Percentiles rank a stretch among this genome's conserved stretches.
phyloP scores from a whole-genome alignment of 1,140 invertebrate species.

The Anadara kagoshimensis region DNA sequence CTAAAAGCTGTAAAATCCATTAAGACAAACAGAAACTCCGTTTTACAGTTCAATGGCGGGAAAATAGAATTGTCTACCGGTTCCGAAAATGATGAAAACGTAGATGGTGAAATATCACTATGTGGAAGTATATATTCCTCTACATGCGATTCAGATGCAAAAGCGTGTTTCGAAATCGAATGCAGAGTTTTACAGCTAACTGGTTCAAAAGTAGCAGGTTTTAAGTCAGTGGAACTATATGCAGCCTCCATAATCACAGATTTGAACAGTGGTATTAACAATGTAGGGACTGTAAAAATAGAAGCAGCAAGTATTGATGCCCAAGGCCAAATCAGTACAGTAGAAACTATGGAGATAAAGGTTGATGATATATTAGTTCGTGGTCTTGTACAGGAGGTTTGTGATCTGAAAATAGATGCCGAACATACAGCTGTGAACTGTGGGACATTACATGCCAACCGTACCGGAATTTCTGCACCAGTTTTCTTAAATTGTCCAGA shows the following conservation, averaged over 20 bases:
- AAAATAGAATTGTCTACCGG: too few relatives aligned
- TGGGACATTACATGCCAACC: neutral
- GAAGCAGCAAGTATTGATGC: neutral
- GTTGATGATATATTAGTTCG: neutral
- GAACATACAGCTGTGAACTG: neutral
- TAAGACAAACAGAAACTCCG: too few relatives aligned
- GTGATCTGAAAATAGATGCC: neutral
- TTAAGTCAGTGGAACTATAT: neutral
- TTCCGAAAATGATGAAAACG: too few relatives aligned
- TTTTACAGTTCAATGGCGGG: too few relatives aligned
- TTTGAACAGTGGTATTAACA: neutral
- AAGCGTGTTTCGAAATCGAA: too few relatives aligned
- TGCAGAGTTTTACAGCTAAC: too few relatives aligned
- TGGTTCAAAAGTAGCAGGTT: too few relatives aligned
- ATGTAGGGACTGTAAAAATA: neutral
- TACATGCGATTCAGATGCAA: too few relatives aligned
- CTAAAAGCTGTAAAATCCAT: too few relatives aligned
- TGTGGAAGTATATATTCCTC: too few relatives aligned
- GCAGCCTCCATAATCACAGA: neutral
- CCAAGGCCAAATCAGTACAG: neutral
- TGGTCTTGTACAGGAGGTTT: neutral
- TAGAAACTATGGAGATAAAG: neutral
- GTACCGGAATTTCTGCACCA: neutral
- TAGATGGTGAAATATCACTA: too few relatives aligned
- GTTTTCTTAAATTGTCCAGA: neutral